Percentiles rank a stretch among this genome's conserved stretches.
Conservation (phyloP, 2,888 invertebrate genomes). For the Dascillus cervinus region DNA sequence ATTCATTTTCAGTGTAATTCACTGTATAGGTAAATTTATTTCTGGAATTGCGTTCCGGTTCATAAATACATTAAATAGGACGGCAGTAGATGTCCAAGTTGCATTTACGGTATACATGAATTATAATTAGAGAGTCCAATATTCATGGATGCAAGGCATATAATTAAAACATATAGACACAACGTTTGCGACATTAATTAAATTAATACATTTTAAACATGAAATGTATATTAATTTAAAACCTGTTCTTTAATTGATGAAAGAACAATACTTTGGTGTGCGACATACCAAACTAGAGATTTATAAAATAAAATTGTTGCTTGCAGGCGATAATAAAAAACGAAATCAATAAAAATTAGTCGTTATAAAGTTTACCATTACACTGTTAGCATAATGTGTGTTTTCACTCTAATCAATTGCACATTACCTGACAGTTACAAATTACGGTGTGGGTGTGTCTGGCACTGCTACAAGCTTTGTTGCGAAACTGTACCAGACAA, state of each 20-base stretch:
- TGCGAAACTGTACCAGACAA: slow-evolving; percentile 1
- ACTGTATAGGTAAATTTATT: slow-evolving; percentile 10
- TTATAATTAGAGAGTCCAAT: slow-evolving; percentile 23
- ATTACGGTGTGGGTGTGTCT: not conserved
- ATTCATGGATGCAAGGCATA: slow-evolving; percentile 15
- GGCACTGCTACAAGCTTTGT: slow-evolving; percentile 1
- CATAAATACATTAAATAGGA: slow-evolving; percentile 20
- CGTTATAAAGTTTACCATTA: no score
- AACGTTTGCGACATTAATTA: slow-evolving; percentile 5
- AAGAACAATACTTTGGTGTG: not conserved
- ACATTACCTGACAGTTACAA: slow-evolving; percentile 3
- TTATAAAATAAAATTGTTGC: no score
- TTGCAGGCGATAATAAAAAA: no score
- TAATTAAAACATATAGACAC: slow-evolving; percentile 18
- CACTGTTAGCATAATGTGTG: no score
- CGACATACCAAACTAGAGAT: no score
- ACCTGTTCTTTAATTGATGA: no score
- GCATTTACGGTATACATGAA: slow-evolving; percentile 19
- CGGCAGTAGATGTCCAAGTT: slow-evolving; percentile 18
- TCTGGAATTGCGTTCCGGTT: slow-evolving; percentile 11
- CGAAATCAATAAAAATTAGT: no score
- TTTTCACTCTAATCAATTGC: slow-evolving; percentile 1
- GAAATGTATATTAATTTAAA: no score
- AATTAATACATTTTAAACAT: slow-evolving; percentile 12
- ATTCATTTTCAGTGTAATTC: slow-evolving; percentile 13